Evolutionary conservation across 2,113 vertebrate genomes (phyloP).

Genomic region (Syngnathoides biaculeatus): DNA sequence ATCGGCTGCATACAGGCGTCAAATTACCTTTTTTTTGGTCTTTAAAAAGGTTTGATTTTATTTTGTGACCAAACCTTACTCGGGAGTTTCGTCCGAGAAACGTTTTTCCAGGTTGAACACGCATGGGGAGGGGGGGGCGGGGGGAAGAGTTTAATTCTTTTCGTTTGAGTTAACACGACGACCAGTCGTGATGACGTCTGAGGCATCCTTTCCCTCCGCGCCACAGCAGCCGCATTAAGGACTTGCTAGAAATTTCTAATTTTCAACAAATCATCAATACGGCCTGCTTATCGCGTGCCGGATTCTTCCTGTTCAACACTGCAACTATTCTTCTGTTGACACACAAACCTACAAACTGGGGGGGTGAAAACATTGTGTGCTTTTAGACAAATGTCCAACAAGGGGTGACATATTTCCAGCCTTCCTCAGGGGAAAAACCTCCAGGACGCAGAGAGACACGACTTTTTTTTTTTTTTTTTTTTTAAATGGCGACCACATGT

Average conservation of each 20-base stretch:
- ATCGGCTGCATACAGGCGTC: no score
- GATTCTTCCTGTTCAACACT: slow-evolving; percentile 47
- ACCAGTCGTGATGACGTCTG: background rate
- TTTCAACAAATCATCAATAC: slow-evolving; percentile 27
- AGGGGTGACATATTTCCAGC: slow-evolving; percentile 63
- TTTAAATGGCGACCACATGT: background rate
- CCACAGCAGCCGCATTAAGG: background rate
- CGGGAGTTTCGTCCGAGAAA: no score
- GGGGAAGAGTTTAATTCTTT: background rate
- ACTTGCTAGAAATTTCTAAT: background rate
- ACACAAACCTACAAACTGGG: slow-evolving; percentile 69
- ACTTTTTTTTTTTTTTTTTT: background rate
- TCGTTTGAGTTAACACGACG: background rate
- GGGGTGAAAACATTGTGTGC: slow-evolving; percentile 66
- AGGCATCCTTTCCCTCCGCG: no score
- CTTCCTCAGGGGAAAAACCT: background rate
- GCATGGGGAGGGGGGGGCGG: background rate
- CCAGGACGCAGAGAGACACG: background rate
- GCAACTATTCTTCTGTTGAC: slow-evolving; percentile 63
- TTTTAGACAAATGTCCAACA: slow-evolving; percentile 34
- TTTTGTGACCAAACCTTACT: no score
- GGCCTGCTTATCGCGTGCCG: slow-evolving; percentile 11
- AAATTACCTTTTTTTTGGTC: no score
- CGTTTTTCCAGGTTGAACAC: no score
- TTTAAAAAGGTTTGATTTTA: no score